These are phyloP conservation scores for Araneus ventricosus DNA, from an alignment of 1,140 invertebrate genomes.

Conservation along the genomic window DNA sequence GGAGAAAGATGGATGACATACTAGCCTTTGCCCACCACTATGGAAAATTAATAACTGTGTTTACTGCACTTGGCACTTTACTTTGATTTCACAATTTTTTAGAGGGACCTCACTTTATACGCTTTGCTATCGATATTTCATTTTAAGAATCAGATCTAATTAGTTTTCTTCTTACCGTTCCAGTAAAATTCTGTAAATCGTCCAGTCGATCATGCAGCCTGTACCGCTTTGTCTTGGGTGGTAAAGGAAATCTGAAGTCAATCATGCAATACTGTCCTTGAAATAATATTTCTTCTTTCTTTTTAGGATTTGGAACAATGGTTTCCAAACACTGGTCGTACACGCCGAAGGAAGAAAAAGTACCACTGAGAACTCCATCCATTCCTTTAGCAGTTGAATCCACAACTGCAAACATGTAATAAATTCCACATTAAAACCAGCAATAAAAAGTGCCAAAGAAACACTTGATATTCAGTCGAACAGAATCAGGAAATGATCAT, in stretches of 20 bases:
- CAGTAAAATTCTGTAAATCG: constrained; percentile 41
- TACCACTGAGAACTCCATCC: constrained; percentile 66
- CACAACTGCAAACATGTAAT: constrained; percentile 57
- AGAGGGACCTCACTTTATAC: too few species aligned
- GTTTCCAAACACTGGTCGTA: constrained; percentile 75
- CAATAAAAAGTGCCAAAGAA: too few species aligned
- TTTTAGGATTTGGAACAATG: background rate
- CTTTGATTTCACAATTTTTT: too few species aligned
- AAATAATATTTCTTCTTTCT: background rate
- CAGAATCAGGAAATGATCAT: too few species aligned
- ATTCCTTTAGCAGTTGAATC: constrained; percentile 70
- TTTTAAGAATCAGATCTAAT: too few species aligned
- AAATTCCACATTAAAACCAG: too few species aligned
- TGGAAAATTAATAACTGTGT: too few species aligned
- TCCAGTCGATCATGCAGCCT: background rate
- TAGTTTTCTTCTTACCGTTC: constrained; percentile 29
- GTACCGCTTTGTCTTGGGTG: constrained; percentile 17
- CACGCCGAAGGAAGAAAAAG: constrained; percentile 68
- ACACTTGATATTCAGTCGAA: too few species aligned
- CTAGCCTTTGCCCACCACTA: too few species aligned
- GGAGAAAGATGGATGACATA: too few species aligned
- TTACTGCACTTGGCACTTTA: too few species aligned
- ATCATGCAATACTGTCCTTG: constrained; percentile 37
- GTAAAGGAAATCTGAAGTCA: background rate
- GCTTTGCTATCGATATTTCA: too few species aligned